Base-by-base conservation (phyloP, 2,888 invertebrate species). In the Perizoma flavofasciatum region DNA sequence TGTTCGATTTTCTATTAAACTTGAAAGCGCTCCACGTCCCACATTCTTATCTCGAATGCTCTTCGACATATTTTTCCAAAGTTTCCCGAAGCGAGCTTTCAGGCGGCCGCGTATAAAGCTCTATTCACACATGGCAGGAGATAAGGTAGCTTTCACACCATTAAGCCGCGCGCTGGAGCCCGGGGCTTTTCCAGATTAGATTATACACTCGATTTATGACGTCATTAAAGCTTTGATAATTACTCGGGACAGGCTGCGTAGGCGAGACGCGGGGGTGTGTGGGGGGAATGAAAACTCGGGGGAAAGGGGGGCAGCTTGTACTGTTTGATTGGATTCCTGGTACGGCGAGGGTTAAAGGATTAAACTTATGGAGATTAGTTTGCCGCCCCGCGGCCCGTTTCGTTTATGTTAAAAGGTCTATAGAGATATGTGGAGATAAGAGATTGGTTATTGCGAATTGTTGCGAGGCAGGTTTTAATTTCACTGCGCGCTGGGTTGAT, bases 161-260 rank as follows among this genome's bases (percentile, higher is more conserved):
- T 92, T 92, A 92, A 91, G 90, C 90, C 84, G 88, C 84, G 87
- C 89, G 84, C 86, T 88, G 89, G 89, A 91, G 89, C 91, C 86
- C 88, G 89, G 92, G 90, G 92, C 92, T 92, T 92, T 92, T 91
- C 92, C 92, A 92, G 92, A 92, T 92, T 92, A 92, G 92, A 92
- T 92, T 92, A 92, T 92, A 92, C 91, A 91, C 88, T 89, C 89
- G 92, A 92, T 92, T 92, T 92, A 92, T 92, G 92, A 88, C 80
- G 92, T 92, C 92, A 92, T 92, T 92, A 92, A 92, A 92, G 92
- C 92, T 91, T 90, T 92, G 92, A 92, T 92, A 92, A 92, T 92
- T 92, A 92, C 92, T 92, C 91, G 92, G 92, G 92, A 92, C 92
- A 92, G 89, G 88, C 92, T 92, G 92, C 86, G 91, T 91, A 88